Percentiles rank a stretch among this genome's conserved stretches.
These are phyloP conservation scores for Paradoxurus hermaphroditus DNA, from an alignment of 2,113 vertebrate species.

Conservation along the genomic window DNA sequence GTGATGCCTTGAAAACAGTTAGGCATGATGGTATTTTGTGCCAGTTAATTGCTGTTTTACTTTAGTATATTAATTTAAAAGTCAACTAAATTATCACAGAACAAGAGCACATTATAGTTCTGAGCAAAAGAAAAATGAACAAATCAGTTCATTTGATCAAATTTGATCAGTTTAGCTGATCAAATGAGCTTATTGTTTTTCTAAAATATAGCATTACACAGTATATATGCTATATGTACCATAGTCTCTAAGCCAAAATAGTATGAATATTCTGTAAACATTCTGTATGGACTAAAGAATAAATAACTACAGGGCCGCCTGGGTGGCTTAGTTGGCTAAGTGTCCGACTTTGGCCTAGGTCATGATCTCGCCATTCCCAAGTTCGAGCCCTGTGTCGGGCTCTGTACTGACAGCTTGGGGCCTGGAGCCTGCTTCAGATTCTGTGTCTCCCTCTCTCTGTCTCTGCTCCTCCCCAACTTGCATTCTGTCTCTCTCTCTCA, in stretches of 20 bases:
- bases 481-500: too few relatives aligned
- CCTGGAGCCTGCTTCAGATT: too few relatives aligned
- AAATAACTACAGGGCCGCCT: neutral
- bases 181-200: neutral
- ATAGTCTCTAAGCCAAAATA: neutral
- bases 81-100: neutral
- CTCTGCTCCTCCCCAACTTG: too few relatives aligned
- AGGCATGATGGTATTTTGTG: neutral
- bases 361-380: too few relatives aligned
- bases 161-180: neutral
- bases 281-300: neutral
- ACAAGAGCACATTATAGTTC: neutral
- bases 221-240: neutral
- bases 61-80: neutral
- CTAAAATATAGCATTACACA: neutral
- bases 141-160: neutral
- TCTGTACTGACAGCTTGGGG: too few relatives aligned
- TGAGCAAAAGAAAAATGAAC: slow-evolving; percentile 14
- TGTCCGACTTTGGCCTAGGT: too few relatives aligned
- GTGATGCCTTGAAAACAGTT: neutral
- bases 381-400: too few relatives aligned
- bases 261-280: neutral
- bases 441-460: too few relatives aligned
- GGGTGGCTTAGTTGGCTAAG: too few relatives aligned
- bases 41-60: neutral